phyloP scores from a whole-genome alignment of 2,113 vertebrate species.

The Nothobranchius kuhntae region DNA sequence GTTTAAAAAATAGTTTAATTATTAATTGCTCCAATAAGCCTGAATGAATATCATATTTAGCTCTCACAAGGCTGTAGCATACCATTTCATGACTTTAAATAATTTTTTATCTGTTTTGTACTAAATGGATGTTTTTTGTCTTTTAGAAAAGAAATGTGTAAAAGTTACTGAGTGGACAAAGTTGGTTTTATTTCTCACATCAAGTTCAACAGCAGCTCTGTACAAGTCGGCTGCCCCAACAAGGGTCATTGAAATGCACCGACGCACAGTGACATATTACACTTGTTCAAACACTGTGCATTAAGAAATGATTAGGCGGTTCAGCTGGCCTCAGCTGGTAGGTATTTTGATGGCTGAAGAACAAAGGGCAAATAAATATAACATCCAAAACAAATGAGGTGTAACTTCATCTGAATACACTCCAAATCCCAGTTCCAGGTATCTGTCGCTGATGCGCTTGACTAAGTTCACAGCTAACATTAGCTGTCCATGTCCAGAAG shows the following conservation, averaged over 20 bases:
- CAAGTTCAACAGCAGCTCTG: background rate
- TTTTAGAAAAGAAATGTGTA: background rate
- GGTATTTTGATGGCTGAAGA: background rate
- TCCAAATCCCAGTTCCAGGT: slow-evolving; percentile 3
- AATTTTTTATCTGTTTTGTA: too few relatives aligned
- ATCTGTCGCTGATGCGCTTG: background rate
- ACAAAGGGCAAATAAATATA: background rate
- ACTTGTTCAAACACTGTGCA: background rate
- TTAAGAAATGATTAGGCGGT: background rate
- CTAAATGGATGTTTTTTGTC: too few relatives aligned
- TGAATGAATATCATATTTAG: too few relatives aligned
- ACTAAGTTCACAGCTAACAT: background rate
- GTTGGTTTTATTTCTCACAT: background rate
- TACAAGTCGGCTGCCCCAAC: background rate
- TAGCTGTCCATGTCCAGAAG: background rate
- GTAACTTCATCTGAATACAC: background rate
- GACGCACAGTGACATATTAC: background rate
- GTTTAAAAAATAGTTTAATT: too few relatives aligned
- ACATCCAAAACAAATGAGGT: background rate
- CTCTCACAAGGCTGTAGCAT: too few relatives aligned
- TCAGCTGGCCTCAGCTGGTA: background rate
- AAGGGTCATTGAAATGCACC: slow-evolving; percentile 1
- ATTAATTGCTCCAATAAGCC: too few relatives aligned
- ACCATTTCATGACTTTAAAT: too few relatives aligned
- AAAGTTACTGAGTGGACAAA: background rate